phyloP scores from a whole-genome alignment of 2,113 vertebrate genomes.

The Pundamilia nyererei region DNA sequence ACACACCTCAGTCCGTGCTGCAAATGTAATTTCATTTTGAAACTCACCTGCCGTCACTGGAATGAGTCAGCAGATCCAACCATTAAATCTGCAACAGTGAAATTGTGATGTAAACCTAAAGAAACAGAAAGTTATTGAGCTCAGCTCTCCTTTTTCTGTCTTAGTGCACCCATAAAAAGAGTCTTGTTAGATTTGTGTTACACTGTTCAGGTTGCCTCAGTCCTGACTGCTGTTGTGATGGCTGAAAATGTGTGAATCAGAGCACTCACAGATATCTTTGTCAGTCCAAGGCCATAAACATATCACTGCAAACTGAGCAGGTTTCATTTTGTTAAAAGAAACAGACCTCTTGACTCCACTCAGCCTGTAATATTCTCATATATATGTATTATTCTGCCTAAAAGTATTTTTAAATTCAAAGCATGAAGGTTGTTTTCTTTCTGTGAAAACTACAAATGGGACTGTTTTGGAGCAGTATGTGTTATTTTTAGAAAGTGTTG shows the following conservation, averaged over 20 bases:
- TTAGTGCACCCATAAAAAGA: background rate
- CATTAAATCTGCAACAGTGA: background rate
- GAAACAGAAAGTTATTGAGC: background rate
- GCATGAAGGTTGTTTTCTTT: background rate
- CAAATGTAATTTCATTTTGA: conserved; percentile 27
- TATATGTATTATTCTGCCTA: conserved; percentile 15
- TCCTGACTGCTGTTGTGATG: background rate
- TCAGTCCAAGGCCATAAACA: background rate
- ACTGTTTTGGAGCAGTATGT: background rate
- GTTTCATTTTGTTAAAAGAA: conserved; percentile 17
- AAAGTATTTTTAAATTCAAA: conserved; percentile 22
- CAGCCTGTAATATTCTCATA: conserved; percentile 2
- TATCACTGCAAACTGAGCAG: background rate
- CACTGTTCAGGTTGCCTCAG: background rate
- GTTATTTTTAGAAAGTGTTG: background rate
- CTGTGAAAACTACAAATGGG: background rate
- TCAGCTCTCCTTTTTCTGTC: background rate
- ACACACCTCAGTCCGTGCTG: background rate
- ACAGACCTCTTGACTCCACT: conserved; percentile 9
- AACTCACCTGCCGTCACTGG: background rate
- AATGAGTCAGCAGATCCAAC: background rate
- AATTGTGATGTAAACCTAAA: background rate
- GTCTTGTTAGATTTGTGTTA: background rate
- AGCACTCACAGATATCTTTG: background rate
- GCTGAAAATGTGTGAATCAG: background rate